Conservation (phyloP, 1,140 invertebrate species). For the Zaprionus vittiger region DNA sequence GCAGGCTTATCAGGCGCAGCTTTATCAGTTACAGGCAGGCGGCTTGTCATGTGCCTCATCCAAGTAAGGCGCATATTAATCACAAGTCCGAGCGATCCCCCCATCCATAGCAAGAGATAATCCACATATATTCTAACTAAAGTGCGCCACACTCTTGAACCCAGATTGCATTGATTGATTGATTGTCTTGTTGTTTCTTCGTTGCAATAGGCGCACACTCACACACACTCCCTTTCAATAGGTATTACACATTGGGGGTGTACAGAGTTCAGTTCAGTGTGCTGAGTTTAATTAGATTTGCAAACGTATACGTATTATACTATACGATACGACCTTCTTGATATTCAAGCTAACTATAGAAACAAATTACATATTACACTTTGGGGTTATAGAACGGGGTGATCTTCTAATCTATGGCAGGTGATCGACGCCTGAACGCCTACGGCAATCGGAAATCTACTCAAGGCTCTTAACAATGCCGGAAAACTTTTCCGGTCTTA, state of each 20-base stretch:
- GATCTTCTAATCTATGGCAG: constrained; percentile 18
- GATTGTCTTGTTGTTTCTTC: constrained; percentile 41
- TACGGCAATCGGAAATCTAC: constrained; percentile 14
- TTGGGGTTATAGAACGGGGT: constrained; percentile 15
- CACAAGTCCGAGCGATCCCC: not conserved
- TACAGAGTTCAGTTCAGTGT: constrained; percentile 37
- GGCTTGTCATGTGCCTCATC: constrained; percentile 21
- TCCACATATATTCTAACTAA: constrained; percentile 46
- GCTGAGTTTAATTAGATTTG: constrained; percentile 20
- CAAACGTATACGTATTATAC: not conserved
- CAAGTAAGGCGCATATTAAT: constrained; percentile 38
- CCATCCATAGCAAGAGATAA: constrained; percentile 13
- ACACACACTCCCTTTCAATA: not conserved
- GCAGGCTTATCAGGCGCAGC: constrained; percentile 59
- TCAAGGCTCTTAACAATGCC: not conserved
- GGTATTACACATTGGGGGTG: constrained; percentile 23
- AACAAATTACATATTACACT: not conserved
- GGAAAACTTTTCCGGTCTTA: not conserved
- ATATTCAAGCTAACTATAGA: constrained; percentile 10
- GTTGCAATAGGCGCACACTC: not conserved
- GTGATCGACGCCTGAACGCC: constrained; percentile 12
- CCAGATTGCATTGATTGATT: constrained; percentile 52
- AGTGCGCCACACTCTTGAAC: constrained; percentile 48
- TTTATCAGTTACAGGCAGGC: constrained; percentile 41
- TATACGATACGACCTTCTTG: not conserved